Percentiles rank a stretch among this genome's conserved stretches.
Evolutionary conservation across 2,797 vertebrate species (phyloP).

Genomic region (Esox lucius): DNA sequence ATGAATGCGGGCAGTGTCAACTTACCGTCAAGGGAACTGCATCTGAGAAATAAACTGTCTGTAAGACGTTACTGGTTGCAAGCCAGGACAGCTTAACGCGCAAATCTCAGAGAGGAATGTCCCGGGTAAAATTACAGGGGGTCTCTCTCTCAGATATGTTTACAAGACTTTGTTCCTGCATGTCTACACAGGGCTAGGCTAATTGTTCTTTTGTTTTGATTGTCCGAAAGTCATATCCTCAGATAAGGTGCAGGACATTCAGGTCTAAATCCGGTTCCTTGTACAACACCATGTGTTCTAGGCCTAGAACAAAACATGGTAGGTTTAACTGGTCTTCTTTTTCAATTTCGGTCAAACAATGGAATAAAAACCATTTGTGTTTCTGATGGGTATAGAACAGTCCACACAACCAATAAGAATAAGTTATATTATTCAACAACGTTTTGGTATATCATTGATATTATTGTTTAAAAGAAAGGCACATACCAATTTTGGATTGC

Average conservation of each 20-base stretch:
- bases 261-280: not conserved
- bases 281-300: not conserved
- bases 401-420: not conserved
- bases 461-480: not conserved
- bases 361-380: no score
- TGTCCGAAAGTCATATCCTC: constrained; percentile 58
- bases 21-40: not conserved
- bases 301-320: not conserved
- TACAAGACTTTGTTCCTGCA: constrained; percentile 60
- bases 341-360: not conserved
- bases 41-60: not conserved
- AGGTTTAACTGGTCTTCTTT: not conserved
- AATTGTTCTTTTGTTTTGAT: constrained; percentile 70
- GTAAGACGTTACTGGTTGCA: not conserved
- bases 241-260: constrained; percentile 48
- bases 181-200: constrained; percentile 41
- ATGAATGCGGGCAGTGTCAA: not conserved
- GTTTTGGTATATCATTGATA: not conserved
- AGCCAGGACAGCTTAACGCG: constrained; percentile 2
- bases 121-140: constrained; percentile 42
- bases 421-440: not conserved
- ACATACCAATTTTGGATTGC: not conserved
- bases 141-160: constrained; percentile 46
- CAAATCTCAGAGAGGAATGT: constrained; percentile 49
- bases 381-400: not conserved